Conservation (phyloP, 1,140 invertebrate species). For the Heterodera schachtii region DNA sequence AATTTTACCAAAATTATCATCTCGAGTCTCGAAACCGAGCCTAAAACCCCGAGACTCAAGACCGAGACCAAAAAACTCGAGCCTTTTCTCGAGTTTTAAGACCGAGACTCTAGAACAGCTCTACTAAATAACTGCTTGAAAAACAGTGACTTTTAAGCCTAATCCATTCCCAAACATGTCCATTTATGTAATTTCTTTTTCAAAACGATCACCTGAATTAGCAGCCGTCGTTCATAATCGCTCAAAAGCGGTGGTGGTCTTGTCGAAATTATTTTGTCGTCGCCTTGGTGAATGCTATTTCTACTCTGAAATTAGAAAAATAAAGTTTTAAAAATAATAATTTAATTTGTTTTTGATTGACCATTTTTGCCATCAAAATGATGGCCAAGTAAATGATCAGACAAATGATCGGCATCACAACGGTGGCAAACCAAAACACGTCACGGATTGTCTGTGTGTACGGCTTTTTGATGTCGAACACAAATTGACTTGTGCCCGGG, state of each 20-base stretch:
- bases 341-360: neutral
- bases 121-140: too few relatives aligned
- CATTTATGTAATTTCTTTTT: too few relatives aligned
- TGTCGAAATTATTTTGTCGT: neutral
- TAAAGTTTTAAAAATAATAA: neutral
- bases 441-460: neutral
- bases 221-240: neutral
- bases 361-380: neutral
- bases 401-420: neutral
- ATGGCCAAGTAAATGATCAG: constrained; percentile 3
- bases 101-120: too few relatives aligned
- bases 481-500: neutral
- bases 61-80: too few relatives aligned
- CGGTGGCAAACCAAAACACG: neutral
- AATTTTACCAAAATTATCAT: too few relatives aligned
- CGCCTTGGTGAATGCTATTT: neutral
- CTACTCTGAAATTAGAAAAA: neutral
- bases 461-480: constrained; percentile 8
- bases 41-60: too few relatives aligned
- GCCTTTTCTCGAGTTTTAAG: too few relatives aligned
- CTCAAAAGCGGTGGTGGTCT: neutral
- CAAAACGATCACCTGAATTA: neutral
- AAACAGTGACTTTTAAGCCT: neutral
- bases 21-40: too few relatives aligned
- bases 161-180: too few relatives aligned